These are phyloP conservation scores for Sternotherus odoratus DNA, from an alignment of 2,797 vertebrate species.

Conservation along the genomic window DNA sequence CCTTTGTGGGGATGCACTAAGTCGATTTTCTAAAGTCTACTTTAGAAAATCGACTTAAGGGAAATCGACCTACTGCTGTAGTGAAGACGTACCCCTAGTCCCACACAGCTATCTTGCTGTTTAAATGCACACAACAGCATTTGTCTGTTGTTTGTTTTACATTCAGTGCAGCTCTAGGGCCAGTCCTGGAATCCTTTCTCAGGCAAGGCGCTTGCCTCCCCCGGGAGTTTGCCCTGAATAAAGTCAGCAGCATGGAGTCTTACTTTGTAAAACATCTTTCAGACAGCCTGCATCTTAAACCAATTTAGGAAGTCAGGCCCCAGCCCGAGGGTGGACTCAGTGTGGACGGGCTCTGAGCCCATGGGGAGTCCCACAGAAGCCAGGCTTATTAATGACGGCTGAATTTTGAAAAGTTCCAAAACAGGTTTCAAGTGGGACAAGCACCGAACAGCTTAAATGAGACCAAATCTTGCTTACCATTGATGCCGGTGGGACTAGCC, in stretches of 20 bases:
- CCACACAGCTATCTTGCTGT: neutral
- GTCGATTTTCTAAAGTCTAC: too few species aligned
- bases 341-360: neutral
- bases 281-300: conserved; percentile 5
- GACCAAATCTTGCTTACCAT: conserved; percentile 7
- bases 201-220: conserved; percentile 22
- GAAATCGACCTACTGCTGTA: too few species aligned
- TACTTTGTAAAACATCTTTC: neutral
- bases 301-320: conserved; percentile 23
- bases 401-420: conserved; percentile 63
- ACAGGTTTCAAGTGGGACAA: conserved; percentile 64
- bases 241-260: neutral
- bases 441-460: conserved; percentile 17
- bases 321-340: conserved; percentile 4
- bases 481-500: conserved; percentile 47
- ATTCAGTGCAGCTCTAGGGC: neutral
- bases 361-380: conserved; percentile 37
- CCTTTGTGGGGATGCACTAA: too few species aligned
- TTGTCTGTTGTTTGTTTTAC: conserved; percentile 15
- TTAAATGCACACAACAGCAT: neutral
- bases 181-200: neutral
- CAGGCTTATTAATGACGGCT: conserved; percentile 36
- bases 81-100: too few species aligned
- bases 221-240: conserved; percentile 50
- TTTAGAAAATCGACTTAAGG: too few species aligned